Percentiles rank a stretch among this genome's conserved stretches.
phyloP scores from a whole-genome alignment of 2,113 vertebrate genomes.

The Phylloscopus trochilus region DNA sequence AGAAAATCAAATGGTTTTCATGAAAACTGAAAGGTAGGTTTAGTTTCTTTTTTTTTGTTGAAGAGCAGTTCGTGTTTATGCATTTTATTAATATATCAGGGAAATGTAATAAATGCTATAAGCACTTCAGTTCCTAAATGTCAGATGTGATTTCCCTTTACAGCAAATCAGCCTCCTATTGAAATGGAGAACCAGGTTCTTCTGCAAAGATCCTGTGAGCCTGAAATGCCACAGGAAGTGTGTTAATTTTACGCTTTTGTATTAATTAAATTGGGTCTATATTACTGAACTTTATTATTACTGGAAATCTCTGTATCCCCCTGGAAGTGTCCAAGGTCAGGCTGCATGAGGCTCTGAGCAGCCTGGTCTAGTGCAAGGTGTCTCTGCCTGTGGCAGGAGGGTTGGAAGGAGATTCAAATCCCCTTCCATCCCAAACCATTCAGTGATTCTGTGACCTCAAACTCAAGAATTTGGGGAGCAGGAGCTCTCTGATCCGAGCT shows the following conservation, averaged over 20 bases:
- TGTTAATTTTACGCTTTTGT: neutral
- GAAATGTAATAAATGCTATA: neutral
- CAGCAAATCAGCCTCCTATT: neutral
- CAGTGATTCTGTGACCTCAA: neutral
- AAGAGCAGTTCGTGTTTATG: neutral
- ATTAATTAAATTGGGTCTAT: neutral
- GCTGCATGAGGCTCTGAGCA: neutral
- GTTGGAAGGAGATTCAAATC: neutral
- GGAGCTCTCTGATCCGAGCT: neutral
- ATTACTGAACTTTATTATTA: neutral
- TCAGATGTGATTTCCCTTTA: neutral
- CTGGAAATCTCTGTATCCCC: neutral
- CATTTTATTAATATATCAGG: neutral
- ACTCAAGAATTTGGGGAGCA: neutral
- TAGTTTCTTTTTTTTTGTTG: neutral
- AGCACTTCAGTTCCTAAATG: neutral
- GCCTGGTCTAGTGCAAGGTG: rapidly evolving
- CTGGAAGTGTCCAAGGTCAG: neutral
- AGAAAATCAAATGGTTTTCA: neutral
- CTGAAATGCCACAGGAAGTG: neutral
- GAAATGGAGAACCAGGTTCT: neutral
- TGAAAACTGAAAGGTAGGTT: neutral
- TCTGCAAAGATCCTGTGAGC: neutral
- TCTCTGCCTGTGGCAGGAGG: neutral
- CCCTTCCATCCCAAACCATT: neutral